Base-by-base conservation (phyloP, 23 tunicate genomes). In the Aplidium turbinatum region DNA sequence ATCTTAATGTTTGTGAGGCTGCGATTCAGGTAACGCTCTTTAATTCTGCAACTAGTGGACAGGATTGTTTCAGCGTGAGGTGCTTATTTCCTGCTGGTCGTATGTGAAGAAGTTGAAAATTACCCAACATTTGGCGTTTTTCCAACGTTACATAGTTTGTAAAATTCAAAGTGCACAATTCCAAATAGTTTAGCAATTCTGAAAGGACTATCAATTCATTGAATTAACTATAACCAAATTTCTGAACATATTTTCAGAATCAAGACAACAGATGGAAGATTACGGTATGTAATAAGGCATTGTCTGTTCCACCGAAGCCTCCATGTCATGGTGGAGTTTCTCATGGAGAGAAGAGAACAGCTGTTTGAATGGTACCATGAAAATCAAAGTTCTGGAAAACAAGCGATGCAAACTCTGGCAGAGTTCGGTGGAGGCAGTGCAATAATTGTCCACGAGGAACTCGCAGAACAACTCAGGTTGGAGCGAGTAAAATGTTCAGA, bases 381-480 rank as follows among this genome's bases (percentile, higher is more conserved):
- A 7, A 60, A 61, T 31, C 54, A 82, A 28, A 34, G 33, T 0
- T 33, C 54, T 26, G 75, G 67, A n/a, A 57, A 33, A 51, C 48
- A 47, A 35, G 45, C 73, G 7, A 70, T 69, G 70, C 35, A 22
- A n/a, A 80, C 50, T 1, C 50, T 82, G 79, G 66, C 65, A 1
- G 56, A 72, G 65, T 72, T 35, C 40, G 87, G 87, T 18, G 79
- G 79, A 25, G 87, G 87, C 35, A 63, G 68, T 31, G 28, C 87
- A 0, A 88, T 88, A 2, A 34, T 88, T 4, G 82, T 77, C 16
- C 73, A 82, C 61, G 96, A 88, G 51, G 79, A 57, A 62, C 52
- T 88, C 18, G 77, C 79, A 1, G 96, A 88, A 58, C 96, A 88
- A 88, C 63, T 88, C 75, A 82, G 84, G 96, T 88, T 7, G 35